Percentiles rank a stretch among this genome's conserved stretches.
phyloP scores from a whole-genome alignment of 1,140 invertebrate species.

The Dendroctonus ponderosae region DNA sequence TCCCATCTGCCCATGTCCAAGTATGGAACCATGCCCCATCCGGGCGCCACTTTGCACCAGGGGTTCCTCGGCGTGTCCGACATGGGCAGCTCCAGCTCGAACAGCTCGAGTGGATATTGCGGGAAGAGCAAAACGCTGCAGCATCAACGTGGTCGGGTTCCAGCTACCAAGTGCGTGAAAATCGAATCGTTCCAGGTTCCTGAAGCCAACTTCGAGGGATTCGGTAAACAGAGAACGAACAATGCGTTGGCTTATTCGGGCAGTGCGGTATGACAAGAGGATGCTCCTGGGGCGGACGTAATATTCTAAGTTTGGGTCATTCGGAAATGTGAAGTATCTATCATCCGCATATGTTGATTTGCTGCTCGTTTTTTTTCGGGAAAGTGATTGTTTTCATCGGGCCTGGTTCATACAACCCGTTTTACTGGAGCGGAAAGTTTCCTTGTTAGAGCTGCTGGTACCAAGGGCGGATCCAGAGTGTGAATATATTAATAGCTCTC shows the following conservation, averaged over 20 bases:
- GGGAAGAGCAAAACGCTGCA: slow-evolving; percentile 48
- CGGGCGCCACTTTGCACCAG: slow-evolving; percentile 42
- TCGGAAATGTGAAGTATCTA: too few species aligned
- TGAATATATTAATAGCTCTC: too few species aligned
- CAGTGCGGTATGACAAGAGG: slow-evolving; percentile 49
- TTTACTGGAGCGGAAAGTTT: too few species aligned
- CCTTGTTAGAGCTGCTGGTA: too few species aligned
- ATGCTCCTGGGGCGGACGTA: slow-evolving; percentile 23
- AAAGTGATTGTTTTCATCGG: too few species aligned
- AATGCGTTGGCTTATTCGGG: slow-evolving; percentile 46
- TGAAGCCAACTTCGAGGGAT: slow-evolving; percentile 46
- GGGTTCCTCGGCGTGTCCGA: slow-evolving; percentile 47
- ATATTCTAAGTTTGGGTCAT: slow-evolving; percentile 27
- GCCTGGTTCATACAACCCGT: too few species aligned
- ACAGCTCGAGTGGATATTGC: slow-evolving; percentile 47
- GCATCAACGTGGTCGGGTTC: slow-evolving; percentile 38
- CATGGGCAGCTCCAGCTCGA: slow-evolving; percentile 46
- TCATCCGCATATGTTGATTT: too few species aligned
- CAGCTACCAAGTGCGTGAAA: slow-evolving; percentile 46
- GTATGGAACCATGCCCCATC: slow-evolving; percentile 48
- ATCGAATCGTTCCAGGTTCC: slow-evolving; percentile 49
- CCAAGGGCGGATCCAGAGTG: too few species aligned
- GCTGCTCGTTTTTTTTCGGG: too few species aligned
- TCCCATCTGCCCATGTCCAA: slow-evolving; percentile 43
- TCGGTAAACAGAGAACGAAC: slow-evolving; percentile 38